phyloP scores from a whole-genome alignment of 2,113 vertebrate species.

The Zapornia atra region DNA sequence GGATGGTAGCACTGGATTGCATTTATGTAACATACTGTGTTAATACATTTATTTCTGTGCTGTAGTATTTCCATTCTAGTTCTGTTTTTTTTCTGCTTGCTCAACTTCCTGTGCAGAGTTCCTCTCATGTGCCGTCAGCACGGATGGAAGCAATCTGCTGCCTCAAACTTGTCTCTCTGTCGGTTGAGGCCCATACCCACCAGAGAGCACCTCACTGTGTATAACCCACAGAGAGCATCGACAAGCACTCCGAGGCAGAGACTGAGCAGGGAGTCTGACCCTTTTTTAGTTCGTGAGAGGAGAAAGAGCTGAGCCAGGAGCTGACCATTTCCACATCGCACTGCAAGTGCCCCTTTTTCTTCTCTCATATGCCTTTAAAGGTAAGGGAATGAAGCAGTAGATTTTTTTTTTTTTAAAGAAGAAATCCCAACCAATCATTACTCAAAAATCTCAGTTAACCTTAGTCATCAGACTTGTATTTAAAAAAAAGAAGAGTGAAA shows the following conservation, averaged over 20 bases:
- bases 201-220: not conserved
- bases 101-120: constrained; percentile 17
- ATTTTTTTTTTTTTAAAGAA: no score
- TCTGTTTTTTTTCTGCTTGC: constrained; percentile 22
- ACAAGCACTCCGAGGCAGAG: not conserved
- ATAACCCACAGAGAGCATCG: not conserved
- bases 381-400: not conserved
- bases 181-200: not conserved
- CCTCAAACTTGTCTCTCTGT: not conserved
- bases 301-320: not conserved
- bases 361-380: not conserved
- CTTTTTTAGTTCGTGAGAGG: not conserved
- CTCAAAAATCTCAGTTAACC: constrained; percentile 6
- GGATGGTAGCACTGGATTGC: not conserved
- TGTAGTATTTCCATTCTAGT: not conserved
- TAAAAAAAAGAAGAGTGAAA: not conserved
- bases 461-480: not conserved
- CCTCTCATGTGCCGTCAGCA: fast-evolving
- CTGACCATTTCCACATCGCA: not conserved
- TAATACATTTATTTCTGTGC: not conserved
- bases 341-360: not conserved
- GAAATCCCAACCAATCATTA: not conserved
- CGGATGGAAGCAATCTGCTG: not conserved
- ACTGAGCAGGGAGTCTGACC: not conserved
- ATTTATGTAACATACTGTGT: not conserved